A percentile compares a stretch with the other conserved stretches of the same genome.
These are phyloP conservation scores for Pachyramphus minor DNA, from an alignment of 2,113 vertebrate species.

Conservation along the genomic window DNA sequence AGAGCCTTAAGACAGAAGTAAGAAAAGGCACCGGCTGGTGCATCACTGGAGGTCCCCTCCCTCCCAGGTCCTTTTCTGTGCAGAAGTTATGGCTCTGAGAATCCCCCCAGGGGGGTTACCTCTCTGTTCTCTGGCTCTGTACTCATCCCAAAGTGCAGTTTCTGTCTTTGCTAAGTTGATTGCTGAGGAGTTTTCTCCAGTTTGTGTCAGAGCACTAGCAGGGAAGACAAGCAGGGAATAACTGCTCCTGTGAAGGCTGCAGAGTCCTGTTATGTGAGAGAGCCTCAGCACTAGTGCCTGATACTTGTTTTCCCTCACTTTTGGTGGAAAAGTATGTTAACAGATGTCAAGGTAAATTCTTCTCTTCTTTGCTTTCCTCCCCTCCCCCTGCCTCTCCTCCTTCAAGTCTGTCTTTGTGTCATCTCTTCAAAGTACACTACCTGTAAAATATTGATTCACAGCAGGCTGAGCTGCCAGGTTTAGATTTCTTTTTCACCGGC, in stretches of 20 bases:
- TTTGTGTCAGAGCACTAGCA: background rate
- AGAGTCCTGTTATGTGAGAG: background rate
- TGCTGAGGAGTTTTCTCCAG: background rate
- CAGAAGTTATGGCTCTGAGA: background rate
- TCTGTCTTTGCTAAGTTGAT: background rate
- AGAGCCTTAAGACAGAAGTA: background rate
- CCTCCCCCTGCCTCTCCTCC: conserved; percentile 11
- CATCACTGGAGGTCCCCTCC: background rate
- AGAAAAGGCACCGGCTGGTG: background rate
- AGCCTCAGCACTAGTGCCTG: background rate
- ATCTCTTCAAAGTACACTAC: conserved; percentile 81
- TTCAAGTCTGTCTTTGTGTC: conserved; percentile 77
- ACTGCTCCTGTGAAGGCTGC: conserved; percentile 48
- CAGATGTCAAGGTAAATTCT: conserved; percentile 73
- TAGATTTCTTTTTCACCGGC: conserved; percentile 76
- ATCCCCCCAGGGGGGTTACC: background rate
- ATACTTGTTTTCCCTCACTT: conserved; percentile 61
- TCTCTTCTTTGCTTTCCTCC: conserved; percentile 35
- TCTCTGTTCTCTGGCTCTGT: background rate
- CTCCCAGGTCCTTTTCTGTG: background rate
- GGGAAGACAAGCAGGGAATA: conserved; percentile 29
- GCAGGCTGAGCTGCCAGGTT: conserved; percentile 80
- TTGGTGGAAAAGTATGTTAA: conserved; percentile 70
- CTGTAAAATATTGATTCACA: conserved; percentile 86
- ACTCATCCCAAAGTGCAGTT: background rate